Conservation (phyloP, 2,113 vertebrate genomes). For the Tichodroma muraria region DNA sequence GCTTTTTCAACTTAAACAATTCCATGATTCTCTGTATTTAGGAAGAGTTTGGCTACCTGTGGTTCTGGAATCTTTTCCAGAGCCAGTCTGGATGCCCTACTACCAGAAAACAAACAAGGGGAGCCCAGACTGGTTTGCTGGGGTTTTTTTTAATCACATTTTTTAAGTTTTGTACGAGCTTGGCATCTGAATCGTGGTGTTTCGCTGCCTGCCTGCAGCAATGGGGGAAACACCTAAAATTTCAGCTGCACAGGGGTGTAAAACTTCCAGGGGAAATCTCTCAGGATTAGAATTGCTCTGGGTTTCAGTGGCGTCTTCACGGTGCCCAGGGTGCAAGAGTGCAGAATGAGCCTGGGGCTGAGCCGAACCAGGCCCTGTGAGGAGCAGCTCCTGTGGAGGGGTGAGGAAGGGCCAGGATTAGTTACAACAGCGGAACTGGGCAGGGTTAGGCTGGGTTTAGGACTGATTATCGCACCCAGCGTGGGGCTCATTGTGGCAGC, state of each 20-base stretch:
- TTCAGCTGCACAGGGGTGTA: background rate
- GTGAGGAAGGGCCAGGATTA: background rate
- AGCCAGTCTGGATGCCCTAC: background rate
- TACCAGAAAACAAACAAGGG: background rate
- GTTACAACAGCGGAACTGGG: background rate
- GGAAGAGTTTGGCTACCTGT: background rate
- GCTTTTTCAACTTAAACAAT: background rate
- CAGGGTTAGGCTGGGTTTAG: background rate
- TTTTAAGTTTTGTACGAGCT: background rate
- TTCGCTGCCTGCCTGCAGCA: background rate
- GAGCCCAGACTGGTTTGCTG: background rate
- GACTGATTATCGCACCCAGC: background rate
- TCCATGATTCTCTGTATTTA: background rate
- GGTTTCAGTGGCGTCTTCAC: background rate
- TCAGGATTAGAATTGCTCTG: background rate
- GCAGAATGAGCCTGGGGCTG: background rate
- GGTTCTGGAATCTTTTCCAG: background rate
- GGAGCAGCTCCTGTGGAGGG: background rate
- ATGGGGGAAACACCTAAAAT: background rate
- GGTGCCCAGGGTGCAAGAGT: accelerated
- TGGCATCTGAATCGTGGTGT: background rate
- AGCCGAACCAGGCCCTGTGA: background rate
- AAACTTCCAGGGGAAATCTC: background rate
- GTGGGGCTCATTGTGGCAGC: background rate
- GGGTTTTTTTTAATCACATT: background rate